phyloP scores from a whole-genome alignment of 2,113 vertebrate genomes.

The Zapus hudsonius region DNA sequence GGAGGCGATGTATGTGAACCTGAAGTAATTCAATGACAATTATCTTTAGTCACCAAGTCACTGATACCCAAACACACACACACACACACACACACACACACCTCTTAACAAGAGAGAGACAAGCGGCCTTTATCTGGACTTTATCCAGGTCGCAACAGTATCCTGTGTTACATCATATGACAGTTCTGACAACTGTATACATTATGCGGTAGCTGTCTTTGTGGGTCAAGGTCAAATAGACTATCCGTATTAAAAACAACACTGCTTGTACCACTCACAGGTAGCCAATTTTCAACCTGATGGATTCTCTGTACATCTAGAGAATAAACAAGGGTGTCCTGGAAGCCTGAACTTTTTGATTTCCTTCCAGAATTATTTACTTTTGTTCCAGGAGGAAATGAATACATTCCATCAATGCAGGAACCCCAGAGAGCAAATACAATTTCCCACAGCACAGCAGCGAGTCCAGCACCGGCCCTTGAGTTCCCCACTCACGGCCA shows the following conservation, averaged over 20 bases:
- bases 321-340: slow-evolving; percentile 77
- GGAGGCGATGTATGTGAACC: slow-evolving; percentile 32
- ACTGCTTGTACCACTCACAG: slow-evolving; percentile 68
- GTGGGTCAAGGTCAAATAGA: slow-evolving; percentile 61
- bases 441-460: slow-evolving; percentile 79
- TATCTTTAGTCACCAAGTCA: slow-evolving; percentile 33
- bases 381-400: slow-evolving; percentile 74
- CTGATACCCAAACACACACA: background rate
- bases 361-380: slow-evolving; percentile 78
- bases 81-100: background rate
- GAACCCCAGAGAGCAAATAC: slow-evolving; percentile 79
- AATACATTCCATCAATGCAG: slow-evolving; percentile 76
- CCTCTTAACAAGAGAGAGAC: background rate
- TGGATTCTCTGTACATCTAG: slow-evolving; percentile 66
- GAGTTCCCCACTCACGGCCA: slow-evolving; percentile 64
- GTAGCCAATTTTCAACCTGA: slow-evolving; percentile 78
- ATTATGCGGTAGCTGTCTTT: slow-evolving; percentile 11
- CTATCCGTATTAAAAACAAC: slow-evolving; percentile 72
- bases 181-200: background rate
- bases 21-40: slow-evolving; percentile 44
- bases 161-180: background rate
- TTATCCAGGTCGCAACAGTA: background rate
- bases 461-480: slow-evolving; percentile 76
- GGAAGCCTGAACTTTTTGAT: slow-evolving; percentile 73
- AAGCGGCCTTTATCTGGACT: background rate